A percentile compares a stretch with the other conserved stretches of the same genome.
These are phyloP conservation scores for Sapayoa aenigma DNA, from an alignment of 2,113 vertebrate genomes.

Conservation along the genomic window DNA sequence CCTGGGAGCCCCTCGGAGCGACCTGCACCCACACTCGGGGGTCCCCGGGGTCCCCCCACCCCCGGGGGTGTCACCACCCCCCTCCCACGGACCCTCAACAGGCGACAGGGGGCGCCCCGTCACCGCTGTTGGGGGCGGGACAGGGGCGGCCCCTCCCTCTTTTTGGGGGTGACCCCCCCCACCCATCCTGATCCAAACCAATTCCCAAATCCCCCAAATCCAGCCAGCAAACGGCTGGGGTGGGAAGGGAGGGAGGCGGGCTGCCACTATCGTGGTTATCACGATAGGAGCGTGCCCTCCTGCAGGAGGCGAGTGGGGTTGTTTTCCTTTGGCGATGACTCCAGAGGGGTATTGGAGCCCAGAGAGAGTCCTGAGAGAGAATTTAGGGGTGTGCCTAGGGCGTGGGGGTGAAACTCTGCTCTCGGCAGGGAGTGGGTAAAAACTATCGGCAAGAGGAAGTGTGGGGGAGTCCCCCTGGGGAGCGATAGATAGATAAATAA, in stretches of 20 bases:
- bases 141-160: background rate
- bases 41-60: no score
- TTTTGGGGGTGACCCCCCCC: background rate
- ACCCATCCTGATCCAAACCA: background rate
- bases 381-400: background rate
- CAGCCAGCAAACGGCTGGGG: background rate
- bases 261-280: background rate
- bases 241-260: background rate
- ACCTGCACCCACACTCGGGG: no score
- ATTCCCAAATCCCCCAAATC: background rate
- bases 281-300: background rate
- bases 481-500: background rate
- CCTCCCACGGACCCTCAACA: background rate
- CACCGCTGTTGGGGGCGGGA: background rate
- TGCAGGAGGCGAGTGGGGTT: background rate
- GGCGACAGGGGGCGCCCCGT: constrained; percentile 51
- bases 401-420: background rate
- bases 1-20: background rate
- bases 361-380: background rate
- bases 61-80: background rate
- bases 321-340: background rate
- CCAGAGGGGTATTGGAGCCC: background rate
- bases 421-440: background rate
- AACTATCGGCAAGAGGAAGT: background rate
- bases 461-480: background rate